Conservation (phyloP, 2,888 invertebrate genomes). For the Drosophila subquinaria region DNA sequence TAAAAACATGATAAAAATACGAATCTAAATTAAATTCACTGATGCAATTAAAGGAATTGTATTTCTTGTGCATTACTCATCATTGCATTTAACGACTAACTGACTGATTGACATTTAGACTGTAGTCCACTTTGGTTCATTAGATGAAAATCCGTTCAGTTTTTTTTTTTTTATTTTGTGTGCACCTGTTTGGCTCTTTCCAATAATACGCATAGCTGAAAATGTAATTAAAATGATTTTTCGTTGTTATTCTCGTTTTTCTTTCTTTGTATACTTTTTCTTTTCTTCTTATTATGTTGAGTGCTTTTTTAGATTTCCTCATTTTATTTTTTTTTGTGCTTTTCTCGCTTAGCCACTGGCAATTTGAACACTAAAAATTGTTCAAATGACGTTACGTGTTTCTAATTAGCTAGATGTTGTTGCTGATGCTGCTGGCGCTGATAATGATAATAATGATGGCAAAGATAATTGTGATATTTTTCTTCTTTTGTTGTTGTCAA, state of each 20-base stretch:
- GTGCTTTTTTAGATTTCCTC: conserved; percentile 28
- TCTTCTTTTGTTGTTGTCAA: conserved; percentile 35
- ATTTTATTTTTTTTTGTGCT: conserved; percentile 16
- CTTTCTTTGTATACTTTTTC: background rate
- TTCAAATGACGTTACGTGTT: conserved; percentile 50
- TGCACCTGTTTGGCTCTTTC: conserved; percentile 55
- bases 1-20: background rate
- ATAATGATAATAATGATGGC: conserved; percentile 35
- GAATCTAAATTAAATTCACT: background rate
- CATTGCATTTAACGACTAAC: background rate
- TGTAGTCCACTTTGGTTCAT: conserved; percentile 20
- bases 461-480: conserved; percentile 30
- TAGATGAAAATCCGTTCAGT: conserved; percentile 10
- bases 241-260: background rate
- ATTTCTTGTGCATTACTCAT: background rate
- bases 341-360: conserved; percentile 33
- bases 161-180: background rate
- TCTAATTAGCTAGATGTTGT: conserved; percentile 61
- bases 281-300: conserved; percentile 14
- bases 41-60: background rate
- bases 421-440: conserved; percentile 22
- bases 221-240: conserved; percentile 68
- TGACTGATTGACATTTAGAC: background rate
- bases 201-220: conserved; percentile 44
- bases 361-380: conserved; percentile 46